A percentile compares a stretch with the other conserved stretches of the same genome.
phyloP scores from a whole-genome alignment of 1,140 invertebrate genomes.

The Macrocentrus cingulum region DNA sequence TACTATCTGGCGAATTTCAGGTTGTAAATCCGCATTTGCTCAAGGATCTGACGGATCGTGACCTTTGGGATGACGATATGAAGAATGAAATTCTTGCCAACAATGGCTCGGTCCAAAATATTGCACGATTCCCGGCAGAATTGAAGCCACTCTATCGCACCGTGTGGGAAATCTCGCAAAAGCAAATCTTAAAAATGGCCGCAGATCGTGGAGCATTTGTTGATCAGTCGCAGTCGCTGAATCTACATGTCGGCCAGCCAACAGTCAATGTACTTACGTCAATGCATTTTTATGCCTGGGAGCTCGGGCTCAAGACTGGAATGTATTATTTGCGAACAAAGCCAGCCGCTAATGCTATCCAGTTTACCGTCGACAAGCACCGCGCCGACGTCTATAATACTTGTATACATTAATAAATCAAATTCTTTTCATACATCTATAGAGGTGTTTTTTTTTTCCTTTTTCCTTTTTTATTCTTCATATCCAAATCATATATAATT shows the following conservation, averaged over 20 bases:
- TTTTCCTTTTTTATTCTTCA: too few species aligned
- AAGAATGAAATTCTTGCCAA: slow-evolving; percentile 91
- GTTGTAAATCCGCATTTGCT: slow-evolving; percentile 97
- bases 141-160: slow-evolving; percentile 72
- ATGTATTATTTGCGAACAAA: slow-evolving; percentile 77
- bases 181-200: slow-evolving; percentile 70
- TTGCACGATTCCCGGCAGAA: slow-evolving; percentile 77
- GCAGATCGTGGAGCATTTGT: slow-evolving; percentile 75
- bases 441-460: too few species aligned
- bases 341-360: slow-evolving; percentile 43
- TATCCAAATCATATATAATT: too few species aligned
- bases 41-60: slow-evolving; percentile 86
- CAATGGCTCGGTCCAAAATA: slow-evolving; percentile 91
- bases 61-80: slow-evolving; percentile 95
- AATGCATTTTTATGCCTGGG: slow-evolving; percentile 78
- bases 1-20: slow-evolving; percentile 87
- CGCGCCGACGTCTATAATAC: too few species aligned
- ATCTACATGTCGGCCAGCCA: slow-evolving; percentile 71
- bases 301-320: slow-evolving; percentile 73
- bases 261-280: slow-evolving; percentile 70
- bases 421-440: too few species aligned
- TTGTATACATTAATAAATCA: too few species aligned
- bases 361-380: slow-evolving; percentile 27
- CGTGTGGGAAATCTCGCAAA: slow-evolving; percentile 77
- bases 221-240: slow-evolving; percentile 74